Percentiles rank a stretch among this genome's conserved stretches.
phyloP scores from a whole-genome alignment of 2,888 invertebrate species.

The Tenthredo amoena region DNA sequence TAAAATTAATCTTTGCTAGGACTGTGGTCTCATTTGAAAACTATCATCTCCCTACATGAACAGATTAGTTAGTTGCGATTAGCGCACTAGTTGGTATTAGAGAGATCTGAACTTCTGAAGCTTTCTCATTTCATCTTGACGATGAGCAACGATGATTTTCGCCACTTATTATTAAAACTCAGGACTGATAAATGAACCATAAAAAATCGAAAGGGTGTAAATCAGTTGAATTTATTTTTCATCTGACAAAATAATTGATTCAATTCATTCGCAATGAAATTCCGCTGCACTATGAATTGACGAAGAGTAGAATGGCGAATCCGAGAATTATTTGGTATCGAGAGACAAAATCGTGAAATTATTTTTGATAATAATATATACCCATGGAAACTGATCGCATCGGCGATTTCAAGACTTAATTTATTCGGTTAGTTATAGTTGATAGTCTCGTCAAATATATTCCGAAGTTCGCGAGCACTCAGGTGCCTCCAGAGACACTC shows the following conservation, averaged over 20 bases:
- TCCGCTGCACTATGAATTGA: not conserved
- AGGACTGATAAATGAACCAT: too few relatives aligned
- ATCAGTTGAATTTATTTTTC: not conserved
- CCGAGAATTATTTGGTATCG: not conserved
- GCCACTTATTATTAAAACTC: too few relatives aligned
- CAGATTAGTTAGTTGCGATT: not conserved
- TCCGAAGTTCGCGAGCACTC: not conserved
- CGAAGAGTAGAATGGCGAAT: not conserved
- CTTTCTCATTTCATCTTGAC: not conserved
- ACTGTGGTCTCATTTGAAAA: not conserved
- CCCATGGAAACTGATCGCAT: not conserved
- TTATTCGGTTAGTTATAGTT: not conserved
- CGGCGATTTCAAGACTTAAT: not conserved
- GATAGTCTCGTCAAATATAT: not conserved
- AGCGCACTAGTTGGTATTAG: not conserved
- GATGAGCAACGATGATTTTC: not conserved
- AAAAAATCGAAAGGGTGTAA: too few relatives aligned
- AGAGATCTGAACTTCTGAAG: not conserved
- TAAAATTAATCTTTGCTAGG: not conserved
- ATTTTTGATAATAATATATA: not conserved
- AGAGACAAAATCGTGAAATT: not conserved
- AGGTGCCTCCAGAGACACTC: constrained; percentile 31
- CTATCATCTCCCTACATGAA: not conserved
- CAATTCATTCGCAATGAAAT: not conserved
- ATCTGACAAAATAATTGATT: not conserved